Evolutionary conservation across 2,797 vertebrate species (phyloP).

Genomic region (Micrastur ruficollis): DNA sequence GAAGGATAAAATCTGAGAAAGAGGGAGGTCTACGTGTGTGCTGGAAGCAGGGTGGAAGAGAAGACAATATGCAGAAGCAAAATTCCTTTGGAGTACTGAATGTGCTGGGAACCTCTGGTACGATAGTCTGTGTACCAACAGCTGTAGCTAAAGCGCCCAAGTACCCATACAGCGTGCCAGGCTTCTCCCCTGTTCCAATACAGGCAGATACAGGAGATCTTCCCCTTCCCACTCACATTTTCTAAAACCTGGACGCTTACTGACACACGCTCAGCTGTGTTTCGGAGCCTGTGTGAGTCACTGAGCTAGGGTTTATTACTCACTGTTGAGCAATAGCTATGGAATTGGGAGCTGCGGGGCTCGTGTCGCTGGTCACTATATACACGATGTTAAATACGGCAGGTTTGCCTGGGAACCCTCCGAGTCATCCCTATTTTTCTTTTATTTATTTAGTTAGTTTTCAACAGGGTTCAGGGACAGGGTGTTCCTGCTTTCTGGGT

Average conservation of each 20-base stretch:
- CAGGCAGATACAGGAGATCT: background rate
- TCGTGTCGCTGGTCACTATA: background rate
- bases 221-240: background rate
- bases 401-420: slow-evolving; percentile 45
- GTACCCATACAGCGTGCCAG: background rate
- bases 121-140: background rate
- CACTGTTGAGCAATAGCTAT: slow-evolving; percentile 55
- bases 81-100: background rate
- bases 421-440: background rate
- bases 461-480: slow-evolving; percentile 24
- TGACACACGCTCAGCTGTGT: background rate
- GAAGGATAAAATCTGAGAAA: background rate
- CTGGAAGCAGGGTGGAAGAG: background rate
- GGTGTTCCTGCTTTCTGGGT: slow-evolving; percentile 42
- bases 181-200: background rate
- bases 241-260: background rate
- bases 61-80: background rate
- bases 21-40: background rate
- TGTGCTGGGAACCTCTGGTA: background rate
- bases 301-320: background rate
- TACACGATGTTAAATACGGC: background rate
- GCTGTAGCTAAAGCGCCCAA: background rate
- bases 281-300: slow-evolving; percentile 20
- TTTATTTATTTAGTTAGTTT: background rate
- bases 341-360: slow-evolving; percentile 38